A percentile compares a stretch with the other conserved stretches of the same genome.
These are phyloP conservation scores for Nomada fucata DNA, from an alignment of 2,888 invertebrate genomes.

Conservation along the genomic window DNA sequence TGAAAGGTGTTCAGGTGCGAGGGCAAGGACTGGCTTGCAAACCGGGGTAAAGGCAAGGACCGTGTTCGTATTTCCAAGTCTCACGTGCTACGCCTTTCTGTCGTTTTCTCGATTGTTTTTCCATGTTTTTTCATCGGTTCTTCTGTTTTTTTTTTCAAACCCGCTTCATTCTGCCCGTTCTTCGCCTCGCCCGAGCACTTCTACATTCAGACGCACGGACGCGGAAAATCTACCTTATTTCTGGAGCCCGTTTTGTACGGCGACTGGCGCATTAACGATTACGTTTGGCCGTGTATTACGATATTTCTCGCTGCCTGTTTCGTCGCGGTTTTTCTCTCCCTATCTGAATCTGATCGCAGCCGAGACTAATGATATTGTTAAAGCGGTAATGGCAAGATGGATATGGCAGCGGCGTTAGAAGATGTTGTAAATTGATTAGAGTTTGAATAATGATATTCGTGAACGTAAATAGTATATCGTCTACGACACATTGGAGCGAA, in stretches of 20 bases:
- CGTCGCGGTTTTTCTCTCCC: background rate
- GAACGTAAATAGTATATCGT: too few species aligned
- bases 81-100: conserved; percentile 45
- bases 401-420: too few species aligned
- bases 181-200: conserved; percentile 41
- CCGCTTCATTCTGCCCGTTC: too few species aligned
- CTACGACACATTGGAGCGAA: too few species aligned
- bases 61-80: conserved; percentile 50
- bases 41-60: conserved; percentile 58
- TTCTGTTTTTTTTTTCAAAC: conserved; percentile 2
- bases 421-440: too few species aligned
- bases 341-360: too few species aligned
- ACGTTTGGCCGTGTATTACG: conserved; percentile 33
- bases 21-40: conserved; percentile 52
- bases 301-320: conserved; percentile 8
- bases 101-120: background rate
- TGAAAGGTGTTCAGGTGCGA: conserved; percentile 67
- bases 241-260: conserved; percentile 50
- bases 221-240: conserved; percentile 57
- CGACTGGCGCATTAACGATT: conserved; percentile 1
- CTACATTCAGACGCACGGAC: conserved; percentile 49
- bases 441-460: too few species aligned
- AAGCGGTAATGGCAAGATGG: too few species aligned
- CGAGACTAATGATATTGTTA: too few species aligned
- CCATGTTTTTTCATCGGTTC: background rate